Evolutionary conservation across 2,888 invertebrate species (phyloP), one percentile per base, ranked within the genome.

Genomic region (Cryptocheilus praepositus): DNA sequence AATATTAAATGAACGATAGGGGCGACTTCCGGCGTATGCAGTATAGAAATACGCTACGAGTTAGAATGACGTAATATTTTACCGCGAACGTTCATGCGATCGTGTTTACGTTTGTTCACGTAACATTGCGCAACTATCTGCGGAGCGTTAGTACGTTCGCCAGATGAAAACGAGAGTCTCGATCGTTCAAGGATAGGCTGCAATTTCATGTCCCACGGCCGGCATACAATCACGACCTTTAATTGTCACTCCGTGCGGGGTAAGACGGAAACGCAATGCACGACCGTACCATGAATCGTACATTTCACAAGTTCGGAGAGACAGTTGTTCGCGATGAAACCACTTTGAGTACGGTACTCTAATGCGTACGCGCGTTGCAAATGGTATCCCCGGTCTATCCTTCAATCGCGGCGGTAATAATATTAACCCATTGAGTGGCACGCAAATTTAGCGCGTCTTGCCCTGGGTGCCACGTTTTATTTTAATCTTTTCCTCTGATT

Each of bases 131-230:
- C 64, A 77, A 77, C 49, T 28, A 62, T 25, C 44, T 36, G 36
- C 25, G 44, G 25, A 54, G 54, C 59, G 61, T 70, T 66, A 45
- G 49, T 36, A 36, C 36, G 36, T 67, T 75, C 66, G 61, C 64
- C n/a, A 66, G 67, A 65, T 76, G 68, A 69, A 70, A 78, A 66
- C 66, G 51, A 53, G 22, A 54, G 51, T 45, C 61, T 57, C 49
- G 59, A 52, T 66, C 67, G 70, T 66, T 79, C 70, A 73, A 79
- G 73, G 76, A 73, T 65, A 76, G 16, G n/a, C 44, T 22, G 58
- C 18, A 65, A 61, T 45, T 57, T 77, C 55, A 54, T 57, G 72
- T 49, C 19, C 44, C 46, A 45, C 7, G 49, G 13, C 36, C 11
- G 51, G 51, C 7, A 5, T 16, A 49, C 49, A 19, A 19, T 4